These are phyloP conservation scores for Formica exsecta DNA, from an alignment of 1,140 invertebrate genomes.

Conservation along the genomic window DNA sequence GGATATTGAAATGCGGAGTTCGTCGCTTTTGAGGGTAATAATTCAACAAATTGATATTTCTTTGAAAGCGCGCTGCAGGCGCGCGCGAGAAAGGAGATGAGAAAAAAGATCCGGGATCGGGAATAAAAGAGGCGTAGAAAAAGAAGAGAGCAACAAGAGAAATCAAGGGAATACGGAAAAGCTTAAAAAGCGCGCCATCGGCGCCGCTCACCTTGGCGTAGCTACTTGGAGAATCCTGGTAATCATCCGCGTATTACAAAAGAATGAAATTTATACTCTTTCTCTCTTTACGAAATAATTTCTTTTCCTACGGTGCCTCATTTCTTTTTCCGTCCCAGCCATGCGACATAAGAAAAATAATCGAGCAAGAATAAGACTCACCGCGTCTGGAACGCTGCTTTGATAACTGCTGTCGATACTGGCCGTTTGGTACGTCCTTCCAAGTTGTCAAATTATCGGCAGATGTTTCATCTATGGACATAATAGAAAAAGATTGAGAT, in stretches of 20 bases:
- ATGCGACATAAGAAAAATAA: constrained; percentile 7
- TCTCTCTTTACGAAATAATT: constrained; percentile 49
- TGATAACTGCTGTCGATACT: constrained; percentile 19
- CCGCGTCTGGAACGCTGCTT: constrained; percentile 13
- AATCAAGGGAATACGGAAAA: constrained; percentile 60
- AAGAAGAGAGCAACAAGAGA: not conserved
- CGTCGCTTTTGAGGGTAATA: constrained; percentile 62
- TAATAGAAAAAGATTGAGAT: constrained; percentile 8
- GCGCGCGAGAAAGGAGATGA: not conserved
- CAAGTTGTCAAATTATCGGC: constrained; percentile 36
- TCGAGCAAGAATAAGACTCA: not conserved
- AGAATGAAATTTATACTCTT: constrained; percentile 22
- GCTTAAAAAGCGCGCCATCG: constrained; percentile 47
- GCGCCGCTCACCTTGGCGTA: constrained; percentile 58
- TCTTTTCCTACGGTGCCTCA: constrained; percentile 20
- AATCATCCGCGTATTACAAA: constrained; percentile 39
- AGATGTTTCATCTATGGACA: constrained; percentile 21
- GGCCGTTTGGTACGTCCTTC: not conserved
- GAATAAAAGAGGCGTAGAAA: constrained; percentile 28
- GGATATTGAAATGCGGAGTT: constrained; percentile 57
- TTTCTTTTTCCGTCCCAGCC: not conserved
- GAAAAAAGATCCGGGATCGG: constrained; percentile 14
- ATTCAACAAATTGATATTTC: constrained; percentile 77
- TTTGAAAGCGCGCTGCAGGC: constrained; percentile 59
- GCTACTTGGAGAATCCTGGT: constrained; percentile 49